Conservation (phyloP, 2,888 invertebrate genomes). For the Tachystola acroxantha region DNA sequence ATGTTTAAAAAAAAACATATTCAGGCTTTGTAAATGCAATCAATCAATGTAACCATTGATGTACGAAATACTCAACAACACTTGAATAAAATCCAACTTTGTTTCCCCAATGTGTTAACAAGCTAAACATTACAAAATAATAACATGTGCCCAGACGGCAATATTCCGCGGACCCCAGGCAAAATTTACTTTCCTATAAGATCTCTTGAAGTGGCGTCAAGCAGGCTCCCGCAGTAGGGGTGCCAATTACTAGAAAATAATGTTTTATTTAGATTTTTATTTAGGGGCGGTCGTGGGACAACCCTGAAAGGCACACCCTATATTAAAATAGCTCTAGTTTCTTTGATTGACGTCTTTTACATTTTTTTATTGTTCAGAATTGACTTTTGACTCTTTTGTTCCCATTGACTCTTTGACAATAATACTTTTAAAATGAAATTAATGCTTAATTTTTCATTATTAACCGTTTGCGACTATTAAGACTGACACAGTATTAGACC, state of each 20-base stretch:
- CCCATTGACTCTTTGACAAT: conserved; percentile 16
- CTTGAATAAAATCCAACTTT: conserved; percentile 19
- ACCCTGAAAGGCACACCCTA: conserved; percentile 69
- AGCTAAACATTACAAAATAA: conserved; percentile 59
- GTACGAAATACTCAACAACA: not conserved
- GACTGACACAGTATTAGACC: no score
- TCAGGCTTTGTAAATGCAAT: no score
- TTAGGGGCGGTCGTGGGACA: conserved; percentile 76
- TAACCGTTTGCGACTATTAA: no score
- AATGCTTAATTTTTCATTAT: no score
- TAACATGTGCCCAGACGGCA: conserved; percentile 49
- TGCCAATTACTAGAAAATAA: conserved; percentile 74
- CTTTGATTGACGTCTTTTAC: conserved; percentile 68
- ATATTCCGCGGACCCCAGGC: conserved; percentile 35
- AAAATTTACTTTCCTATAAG: conserved; percentile 68
- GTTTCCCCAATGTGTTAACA: conserved; percentile 39
- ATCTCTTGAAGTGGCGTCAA: conserved; percentile 69
- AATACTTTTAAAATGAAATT: not conserved
- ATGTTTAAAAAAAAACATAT: no score
- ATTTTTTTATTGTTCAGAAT: conserved; percentile 55
- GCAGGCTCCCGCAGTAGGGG: conserved; percentile 63
- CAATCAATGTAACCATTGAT: no score
- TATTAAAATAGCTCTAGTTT: conserved; percentile 63
- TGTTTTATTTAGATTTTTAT: conserved; percentile 73
- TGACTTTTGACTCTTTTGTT: conserved; percentile 52